phyloP scores from a whole-genome alignment of 2,113 vertebrate genomes.

The Melozone crissalis region DNA sequence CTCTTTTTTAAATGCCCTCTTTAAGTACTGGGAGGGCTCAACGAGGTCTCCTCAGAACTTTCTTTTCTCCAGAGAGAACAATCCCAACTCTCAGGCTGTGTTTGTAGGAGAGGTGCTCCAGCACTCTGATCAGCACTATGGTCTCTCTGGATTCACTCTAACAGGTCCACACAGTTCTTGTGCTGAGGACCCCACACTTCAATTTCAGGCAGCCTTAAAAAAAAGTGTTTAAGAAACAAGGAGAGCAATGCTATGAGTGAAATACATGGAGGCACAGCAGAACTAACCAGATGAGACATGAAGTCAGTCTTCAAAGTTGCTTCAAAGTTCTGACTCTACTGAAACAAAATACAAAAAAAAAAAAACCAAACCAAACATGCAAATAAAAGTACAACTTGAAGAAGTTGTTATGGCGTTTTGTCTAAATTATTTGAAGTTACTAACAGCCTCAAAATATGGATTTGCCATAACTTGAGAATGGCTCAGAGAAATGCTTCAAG shows the following conservation, averaged over 20 bases:
- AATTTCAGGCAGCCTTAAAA: neutral
- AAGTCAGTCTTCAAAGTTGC: neutral
- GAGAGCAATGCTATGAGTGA: neutral
- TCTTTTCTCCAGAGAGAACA: neutral
- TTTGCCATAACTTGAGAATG: neutral
- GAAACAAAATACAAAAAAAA: neutral
- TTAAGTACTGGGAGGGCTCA: neutral
- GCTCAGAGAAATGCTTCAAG: neutral
- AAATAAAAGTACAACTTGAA: neutral
- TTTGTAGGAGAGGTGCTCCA: neutral
- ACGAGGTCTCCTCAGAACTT: neutral
- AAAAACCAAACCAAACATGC: rapidly evolving
- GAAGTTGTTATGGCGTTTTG: neutral
- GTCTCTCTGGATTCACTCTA: neutral
- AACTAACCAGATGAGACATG: neutral
- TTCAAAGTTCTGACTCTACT: neutral
- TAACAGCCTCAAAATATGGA: neutral
- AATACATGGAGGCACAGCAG: neutral
- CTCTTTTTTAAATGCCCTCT: neutral
- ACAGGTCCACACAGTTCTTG: neutral
- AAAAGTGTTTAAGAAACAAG: neutral
- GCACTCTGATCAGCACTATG: neutral
- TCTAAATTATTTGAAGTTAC: neutral
- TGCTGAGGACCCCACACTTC: neutral
- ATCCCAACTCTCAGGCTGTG: neutral